Percentiles rank a stretch among this genome's conserved stretches.
Evolutionary conservation across 2,888 invertebrate species (phyloP).

Genomic region (Eristalinus aeneus): DNA sequence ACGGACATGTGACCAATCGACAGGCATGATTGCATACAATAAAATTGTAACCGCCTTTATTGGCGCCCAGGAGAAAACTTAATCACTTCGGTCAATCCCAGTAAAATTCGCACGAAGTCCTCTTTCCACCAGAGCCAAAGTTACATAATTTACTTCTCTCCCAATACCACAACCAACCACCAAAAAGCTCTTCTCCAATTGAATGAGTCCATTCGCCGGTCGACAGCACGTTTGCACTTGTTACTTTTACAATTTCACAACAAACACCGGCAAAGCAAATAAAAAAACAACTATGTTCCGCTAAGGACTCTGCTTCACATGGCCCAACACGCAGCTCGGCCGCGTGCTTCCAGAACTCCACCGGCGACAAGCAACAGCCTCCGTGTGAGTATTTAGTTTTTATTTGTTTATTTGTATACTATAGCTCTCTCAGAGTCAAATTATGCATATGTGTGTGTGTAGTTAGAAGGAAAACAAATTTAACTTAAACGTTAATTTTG

Average conservation of each 20-base stretch:
- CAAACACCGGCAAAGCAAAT: neutral
- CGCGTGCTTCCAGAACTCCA: neutral
- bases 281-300: neutral
- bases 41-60: too few relatives aligned
- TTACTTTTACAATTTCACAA: neutral
- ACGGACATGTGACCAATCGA: too few relatives aligned
- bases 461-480: slow-evolving; percentile 29
- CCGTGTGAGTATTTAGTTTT: slow-evolving; percentile 11
- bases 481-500: slow-evolving; percentile 46
- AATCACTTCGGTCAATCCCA: too few relatives aligned
- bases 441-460: slow-evolving; percentile 28
- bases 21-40: too few relatives aligned
- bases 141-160: neutral
- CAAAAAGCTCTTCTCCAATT: neutral
- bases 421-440: slow-evolving; percentile 40
- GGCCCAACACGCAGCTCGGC: neutral
- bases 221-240: neutral
- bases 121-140: too few relatives aligned
- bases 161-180: neutral
- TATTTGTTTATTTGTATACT: slow-evolving; percentile 47
- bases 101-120: too few relatives aligned
- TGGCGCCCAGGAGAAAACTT: too few relatives aligned
- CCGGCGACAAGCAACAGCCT: neutral
- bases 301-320: neutral
- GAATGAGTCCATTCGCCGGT: neutral